A percentile compares a stretch with the other conserved stretches of the same genome.
Conservation (phyloP, 53 echinoderm and acorn worm genomes). For the Glandiceps talaboti region DNA sequence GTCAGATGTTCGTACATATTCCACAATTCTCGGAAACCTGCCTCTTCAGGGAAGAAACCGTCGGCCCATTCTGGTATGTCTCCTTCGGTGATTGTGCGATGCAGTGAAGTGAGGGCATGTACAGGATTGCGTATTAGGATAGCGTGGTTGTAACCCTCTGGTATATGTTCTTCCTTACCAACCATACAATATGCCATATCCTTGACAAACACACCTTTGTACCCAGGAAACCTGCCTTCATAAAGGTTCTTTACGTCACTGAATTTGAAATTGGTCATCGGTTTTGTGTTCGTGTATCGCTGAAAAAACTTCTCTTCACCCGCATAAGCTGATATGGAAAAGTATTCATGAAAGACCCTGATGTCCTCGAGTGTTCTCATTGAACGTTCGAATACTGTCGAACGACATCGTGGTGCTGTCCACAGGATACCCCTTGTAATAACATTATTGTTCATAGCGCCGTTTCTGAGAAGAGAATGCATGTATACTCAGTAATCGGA, state of each 20-base stretch:
- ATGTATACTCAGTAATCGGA: no score
- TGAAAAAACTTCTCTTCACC: slow-evolving; percentile 71
- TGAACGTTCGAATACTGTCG: slow-evolving; percentile 93
- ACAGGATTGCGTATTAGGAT: slow-evolving; percentile 82
- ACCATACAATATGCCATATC: slow-evolving; percentile 70
- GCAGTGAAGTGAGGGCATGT: slow-evolving; percentile 65
- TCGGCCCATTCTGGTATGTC: background rate
- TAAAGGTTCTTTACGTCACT: slow-evolving; percentile 49
- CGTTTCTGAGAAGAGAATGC: no score
- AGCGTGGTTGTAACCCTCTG: slow-evolving; percentile 76
- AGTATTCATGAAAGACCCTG: slow-evolving; percentile 65
- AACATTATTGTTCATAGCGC: no score
- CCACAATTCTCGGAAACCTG: slow-evolving; percentile 69
- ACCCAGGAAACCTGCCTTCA: slow-evolving; percentile 20
- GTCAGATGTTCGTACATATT: slow-evolving; percentile 51
- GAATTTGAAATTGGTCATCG: background rate
- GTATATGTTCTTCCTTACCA: slow-evolving; percentile 55
- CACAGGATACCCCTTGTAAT: slow-evolving; percentile 73
- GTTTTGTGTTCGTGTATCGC: slow-evolving; percentile 15
- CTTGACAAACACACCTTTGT: slow-evolving; percentile 71
- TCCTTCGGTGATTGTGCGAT: slow-evolving; percentile 6
- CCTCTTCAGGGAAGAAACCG: slow-evolving; percentile 36
- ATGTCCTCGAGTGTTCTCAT: slow-evolving; percentile 43
- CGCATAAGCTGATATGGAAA: slow-evolving; percentile 70
- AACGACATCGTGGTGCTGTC: slow-evolving; percentile 85